These are phyloP conservation scores for Drosophila seguyi DNA, from an alignment of 1,140 invertebrate genomes.

Conservation along the genomic window DNA sequence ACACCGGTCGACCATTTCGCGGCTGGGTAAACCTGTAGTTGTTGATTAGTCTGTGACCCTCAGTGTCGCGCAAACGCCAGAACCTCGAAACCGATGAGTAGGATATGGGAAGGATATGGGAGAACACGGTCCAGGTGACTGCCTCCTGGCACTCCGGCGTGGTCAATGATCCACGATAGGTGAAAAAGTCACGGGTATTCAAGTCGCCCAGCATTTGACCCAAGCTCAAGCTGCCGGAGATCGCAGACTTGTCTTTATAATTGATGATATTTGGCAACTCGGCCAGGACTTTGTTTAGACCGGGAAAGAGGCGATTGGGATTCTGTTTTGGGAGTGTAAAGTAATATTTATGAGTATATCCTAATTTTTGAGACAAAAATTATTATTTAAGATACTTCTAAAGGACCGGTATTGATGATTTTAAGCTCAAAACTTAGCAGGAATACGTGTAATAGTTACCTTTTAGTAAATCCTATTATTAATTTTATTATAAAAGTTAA, in stretches of 20 bases:
- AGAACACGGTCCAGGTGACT: slow-evolving; percentile 96
- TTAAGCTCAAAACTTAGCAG: too few relatives aligned
- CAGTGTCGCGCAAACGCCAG: slow-evolving; percentile 46
- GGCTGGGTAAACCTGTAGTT: slow-evolving; percentile 70
- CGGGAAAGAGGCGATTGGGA: slow-evolving; percentile 51
- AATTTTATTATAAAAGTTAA: background rate
- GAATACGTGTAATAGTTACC: background rate
- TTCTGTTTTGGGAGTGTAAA: slow-evolving; percentile 10
- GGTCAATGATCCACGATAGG: slow-evolving; percentile 94
- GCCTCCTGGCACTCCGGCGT: slow-evolving; percentile 95
- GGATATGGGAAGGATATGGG: slow-evolving; percentile 91
- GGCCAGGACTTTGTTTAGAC: slow-evolving; percentile 46
- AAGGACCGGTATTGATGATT: background rate
- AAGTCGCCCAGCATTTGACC: slow-evolving; percentile 87
- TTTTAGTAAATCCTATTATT: background rate
- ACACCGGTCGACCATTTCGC: slow-evolving; percentile 87
- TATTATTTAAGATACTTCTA: background rate
- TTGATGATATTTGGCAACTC: slow-evolving; percentile 30
- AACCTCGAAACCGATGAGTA: slow-evolving; percentile 88
- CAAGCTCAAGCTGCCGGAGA: slow-evolving; percentile 80
- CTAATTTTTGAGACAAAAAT: too few relatives aligned
- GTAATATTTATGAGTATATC: background rate
- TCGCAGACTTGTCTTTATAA: slow-evolving; percentile 16
- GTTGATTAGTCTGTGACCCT: slow-evolving; percentile 46
- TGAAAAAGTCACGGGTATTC: slow-evolving; percentile 88